A percentile compares a stretch with the other conserved stretches of the same genome.
Conservation (phyloP, 2,888 invertebrate genomes). For the Heterodera filipjevi region DNA sequence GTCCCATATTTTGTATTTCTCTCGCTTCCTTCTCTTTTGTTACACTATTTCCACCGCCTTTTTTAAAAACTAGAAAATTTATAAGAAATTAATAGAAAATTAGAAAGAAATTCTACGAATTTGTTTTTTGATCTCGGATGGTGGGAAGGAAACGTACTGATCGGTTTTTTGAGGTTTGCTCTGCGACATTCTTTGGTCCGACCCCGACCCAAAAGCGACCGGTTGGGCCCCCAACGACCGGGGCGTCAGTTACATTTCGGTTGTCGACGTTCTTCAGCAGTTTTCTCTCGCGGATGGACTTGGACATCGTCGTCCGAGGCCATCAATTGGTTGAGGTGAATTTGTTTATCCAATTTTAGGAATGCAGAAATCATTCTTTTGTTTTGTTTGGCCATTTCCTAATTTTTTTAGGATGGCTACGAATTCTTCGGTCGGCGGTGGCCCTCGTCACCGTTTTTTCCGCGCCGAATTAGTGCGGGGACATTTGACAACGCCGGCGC, state of each 20-base stretch:
- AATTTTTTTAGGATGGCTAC: constrained; percentile 57
- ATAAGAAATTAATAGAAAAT: no score
- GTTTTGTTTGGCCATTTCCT: constrained; percentile 39
- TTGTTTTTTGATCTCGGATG: no score
- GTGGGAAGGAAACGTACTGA: no score
- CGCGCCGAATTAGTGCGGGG: constrained; percentile 59
- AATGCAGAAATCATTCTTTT: no score
- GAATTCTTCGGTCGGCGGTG: constrained; percentile 55
- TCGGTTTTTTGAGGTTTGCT: constrained; percentile 48
- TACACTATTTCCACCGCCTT: no score
- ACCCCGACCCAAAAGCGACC: constrained; percentile 57
- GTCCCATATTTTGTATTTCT: neutral
- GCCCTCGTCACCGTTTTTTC: constrained; percentile 51
- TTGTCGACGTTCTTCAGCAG: constrained; percentile 58
- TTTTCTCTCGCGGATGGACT: constrained; percentile 60
- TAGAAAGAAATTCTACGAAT: no score
- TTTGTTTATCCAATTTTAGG: no score
- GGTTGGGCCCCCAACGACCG: constrained; percentile 64
- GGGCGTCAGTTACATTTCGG: constrained; percentile 62
- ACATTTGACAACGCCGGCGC: constrained; percentile 59
- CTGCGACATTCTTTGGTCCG: constrained; percentile 62
- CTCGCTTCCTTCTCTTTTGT: neutral
- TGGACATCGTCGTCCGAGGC: constrained; percentile 61
- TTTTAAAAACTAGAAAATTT: no score
- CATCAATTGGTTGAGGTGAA: constrained; percentile 53